Conservation (phyloP, 2,113 vertebrate species). For the Prochilodus magdalenae region DNA sequence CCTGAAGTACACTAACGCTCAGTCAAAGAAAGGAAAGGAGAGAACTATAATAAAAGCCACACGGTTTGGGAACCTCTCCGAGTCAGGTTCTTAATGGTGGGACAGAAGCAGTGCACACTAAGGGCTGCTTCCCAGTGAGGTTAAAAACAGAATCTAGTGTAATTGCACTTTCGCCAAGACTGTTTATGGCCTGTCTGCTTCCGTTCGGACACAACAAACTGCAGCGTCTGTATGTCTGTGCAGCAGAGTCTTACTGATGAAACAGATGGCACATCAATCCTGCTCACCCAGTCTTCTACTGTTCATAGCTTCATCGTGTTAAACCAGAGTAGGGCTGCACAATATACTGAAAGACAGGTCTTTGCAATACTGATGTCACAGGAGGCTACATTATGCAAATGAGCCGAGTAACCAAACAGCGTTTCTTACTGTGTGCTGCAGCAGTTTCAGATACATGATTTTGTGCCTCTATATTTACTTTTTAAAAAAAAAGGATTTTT, state of each 20-base stretch:
- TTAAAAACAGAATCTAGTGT: slow-evolving; percentile 66
- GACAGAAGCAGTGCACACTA: slow-evolving; percentile 48
- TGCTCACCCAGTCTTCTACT: neutral
- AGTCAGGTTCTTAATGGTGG: slow-evolving; percentile 60
- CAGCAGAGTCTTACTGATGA: slow-evolving; percentile 11
- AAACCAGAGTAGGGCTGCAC: neutral
- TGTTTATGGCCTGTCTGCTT: slow-evolving; percentile 58
- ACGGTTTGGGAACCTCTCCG: slow-evolving; percentile 48
- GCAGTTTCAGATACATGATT: neutral
- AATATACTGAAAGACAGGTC: neutral
- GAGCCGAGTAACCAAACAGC: neutral
- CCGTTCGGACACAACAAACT: slow-evolving; percentile 57
- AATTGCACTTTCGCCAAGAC: slow-evolving; percentile 75
- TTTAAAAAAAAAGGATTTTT: no score
- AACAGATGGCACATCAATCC: slow-evolving; percentile 3
- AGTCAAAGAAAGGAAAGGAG: slow-evolving; percentile 40
- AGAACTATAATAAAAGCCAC: slow-evolving; percentile 42
- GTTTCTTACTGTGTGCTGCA: neutral
- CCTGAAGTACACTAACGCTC: slow-evolving; percentile 61
- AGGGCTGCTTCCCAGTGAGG: slow-evolving; percentile 61
- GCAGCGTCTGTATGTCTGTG: slow-evolving; percentile 57
- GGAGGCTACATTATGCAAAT: neutral
- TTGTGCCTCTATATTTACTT: no score
- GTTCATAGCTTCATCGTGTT: neutral
- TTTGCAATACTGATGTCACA: neutral